phyloP scores from a whole-genome alignment of 2,888 invertebrate genomes.

The Habrosyne pyritoides region DNA sequence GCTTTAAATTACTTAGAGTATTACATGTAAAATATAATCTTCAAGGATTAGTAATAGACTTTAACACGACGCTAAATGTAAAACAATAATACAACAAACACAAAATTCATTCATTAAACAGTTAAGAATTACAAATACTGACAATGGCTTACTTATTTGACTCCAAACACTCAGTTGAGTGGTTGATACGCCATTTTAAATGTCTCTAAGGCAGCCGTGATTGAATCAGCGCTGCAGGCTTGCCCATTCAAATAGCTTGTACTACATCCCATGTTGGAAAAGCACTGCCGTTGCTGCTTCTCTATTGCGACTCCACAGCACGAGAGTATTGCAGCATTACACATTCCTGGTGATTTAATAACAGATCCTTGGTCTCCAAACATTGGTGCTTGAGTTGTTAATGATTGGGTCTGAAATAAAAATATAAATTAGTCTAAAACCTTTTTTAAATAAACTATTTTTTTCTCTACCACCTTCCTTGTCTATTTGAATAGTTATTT shows the following conservation, averaged over 20 bases:
- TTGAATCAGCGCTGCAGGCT: conserved; percentile 43
- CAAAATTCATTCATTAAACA: conserved; percentile 18
- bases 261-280: conserved; percentile 49
- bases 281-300: conserved; percentile 47
- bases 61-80: neutral
- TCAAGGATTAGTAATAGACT: neutral
- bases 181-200: conserved; percentile 56
- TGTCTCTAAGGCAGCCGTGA: conserved; percentile 47
- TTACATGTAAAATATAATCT: conserved; percentile 31
- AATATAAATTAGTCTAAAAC: conserved; percentile 13
- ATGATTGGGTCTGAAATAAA: conserved; percentile 29
- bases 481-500: neutral
- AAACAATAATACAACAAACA: conserved; percentile 16
- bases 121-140: conserved; percentile 45
- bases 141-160: conserved; percentile 26
- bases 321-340: conserved; percentile 59
- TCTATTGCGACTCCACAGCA: conserved; percentile 50
- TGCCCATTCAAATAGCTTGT: conserved; percentile 36
- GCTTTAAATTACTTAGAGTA: too few relatives aligned
- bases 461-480: neutral
- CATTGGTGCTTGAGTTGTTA: conserved; percentile 32
- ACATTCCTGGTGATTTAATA: conserved; percentile 36
- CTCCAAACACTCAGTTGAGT: conserved; percentile 29
- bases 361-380: conserved; percentile 14
- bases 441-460: conserved; percentile 22